Evolutionary conservation across 2,888 invertebrate species (phyloP).

Genomic region (Heliconius hortense): DNA sequence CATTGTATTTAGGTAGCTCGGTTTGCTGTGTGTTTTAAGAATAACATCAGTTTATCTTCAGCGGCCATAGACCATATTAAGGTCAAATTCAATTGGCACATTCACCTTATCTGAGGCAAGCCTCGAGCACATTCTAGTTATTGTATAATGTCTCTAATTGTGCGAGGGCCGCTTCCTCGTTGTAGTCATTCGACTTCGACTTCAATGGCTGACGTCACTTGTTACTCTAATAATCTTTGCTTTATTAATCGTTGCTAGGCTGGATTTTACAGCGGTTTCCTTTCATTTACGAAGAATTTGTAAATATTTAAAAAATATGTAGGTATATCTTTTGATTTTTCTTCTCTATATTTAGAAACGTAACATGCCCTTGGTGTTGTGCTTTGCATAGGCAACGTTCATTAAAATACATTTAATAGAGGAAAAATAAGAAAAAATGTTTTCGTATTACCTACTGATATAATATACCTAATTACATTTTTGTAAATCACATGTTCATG

Average conservation of each 20-base stretch:
- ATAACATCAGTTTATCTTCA: background rate
- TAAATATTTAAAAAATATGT: slow-evolving; percentile 19
- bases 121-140: slow-evolving; percentile 36
- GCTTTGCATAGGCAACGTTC: background rate
- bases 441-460: background rate
- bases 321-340: background rate
- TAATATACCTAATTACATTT: background rate
- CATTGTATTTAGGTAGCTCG: no score
- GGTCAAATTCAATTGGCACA: slow-evolving; percentile 11
- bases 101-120: slow-evolving; percentile 9
- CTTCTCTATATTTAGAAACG: background rate
- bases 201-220: slow-evolving; percentile 47
- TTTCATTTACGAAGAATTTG: slow-evolving; percentile 19
- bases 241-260: slow-evolving; percentile 40
- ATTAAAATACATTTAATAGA: background rate
- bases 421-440: background rate
- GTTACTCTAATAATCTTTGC: slow-evolving; percentile 33
- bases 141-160: slow-evolving; percentile 49
- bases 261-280: slow-evolving; percentile 28
- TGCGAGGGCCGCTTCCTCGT: slow-evolving; percentile 46
- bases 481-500: background rate
- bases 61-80: slow-evolving; percentile 1
- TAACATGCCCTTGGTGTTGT: background rate
- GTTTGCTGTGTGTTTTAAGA: background rate
- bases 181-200: slow-evolving; percentile 40